Percentiles rank a stretch among this genome's conserved stretches.
Conservation (phyloP, 2,797 vertebrate genomes). For the Characodon lateralis region DNA sequence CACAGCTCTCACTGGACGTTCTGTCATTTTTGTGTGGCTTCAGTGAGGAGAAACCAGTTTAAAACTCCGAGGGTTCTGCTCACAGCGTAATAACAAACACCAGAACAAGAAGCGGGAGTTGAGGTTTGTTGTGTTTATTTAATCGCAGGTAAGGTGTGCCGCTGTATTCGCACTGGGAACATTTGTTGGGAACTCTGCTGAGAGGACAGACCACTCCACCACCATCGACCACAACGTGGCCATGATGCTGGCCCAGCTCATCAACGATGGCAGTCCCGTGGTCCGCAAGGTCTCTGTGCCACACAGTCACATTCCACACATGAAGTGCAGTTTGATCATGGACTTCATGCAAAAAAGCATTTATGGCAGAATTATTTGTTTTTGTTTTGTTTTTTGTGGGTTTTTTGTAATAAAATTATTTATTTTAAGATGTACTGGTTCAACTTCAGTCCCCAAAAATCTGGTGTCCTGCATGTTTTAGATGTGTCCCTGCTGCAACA, state of each 20-base stretch:
- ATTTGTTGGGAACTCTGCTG: slow-evolving; percentile 94
- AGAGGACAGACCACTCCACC: slow-evolving; percentile 96
- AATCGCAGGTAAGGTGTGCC: slow-evolving; percentile 89
- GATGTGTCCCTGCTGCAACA: no score
- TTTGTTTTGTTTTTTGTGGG: background rate
- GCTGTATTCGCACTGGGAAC: slow-evolving; percentile 96
- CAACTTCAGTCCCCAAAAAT: no score
- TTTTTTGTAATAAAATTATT: background rate
- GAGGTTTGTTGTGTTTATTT: background rate
- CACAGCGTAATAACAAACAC: background rate
- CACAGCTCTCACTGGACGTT: slow-evolving; percentile 9
- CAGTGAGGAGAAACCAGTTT: background rate
- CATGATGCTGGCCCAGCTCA: slow-evolving; percentile 98
- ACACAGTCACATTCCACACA: background rate
- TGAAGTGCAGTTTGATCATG: background rate
- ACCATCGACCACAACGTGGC: slow-evolving; percentile 99
- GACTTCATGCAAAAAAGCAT: background rate
- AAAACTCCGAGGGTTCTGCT: background rate
- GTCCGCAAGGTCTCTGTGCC: slow-evolving; percentile 88
- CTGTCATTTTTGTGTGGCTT: slow-evolving; percentile 3
- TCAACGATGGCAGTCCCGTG: slow-evolving; percentile 95
- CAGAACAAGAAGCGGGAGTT: background rate
- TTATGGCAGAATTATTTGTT: background rate
- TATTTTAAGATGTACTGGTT: background rate
- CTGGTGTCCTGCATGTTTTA: no score